Evolutionary conservation across 1,140 invertebrate species (phyloP), one percentile per base, ranked within the genome.

Genomic region (Dendrolimus punctatus): DNA sequence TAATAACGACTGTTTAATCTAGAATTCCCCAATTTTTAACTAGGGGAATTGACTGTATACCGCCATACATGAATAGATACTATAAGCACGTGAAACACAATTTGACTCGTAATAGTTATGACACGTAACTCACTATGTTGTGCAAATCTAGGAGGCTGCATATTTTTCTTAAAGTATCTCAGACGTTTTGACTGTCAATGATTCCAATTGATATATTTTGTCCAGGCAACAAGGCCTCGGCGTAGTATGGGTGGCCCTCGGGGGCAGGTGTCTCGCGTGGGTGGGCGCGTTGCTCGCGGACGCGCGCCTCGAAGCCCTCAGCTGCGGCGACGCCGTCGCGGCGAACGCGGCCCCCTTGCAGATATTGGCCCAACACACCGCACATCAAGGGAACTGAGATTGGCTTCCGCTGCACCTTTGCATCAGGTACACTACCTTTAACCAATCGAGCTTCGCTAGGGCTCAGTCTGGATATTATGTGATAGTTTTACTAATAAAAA

Each of bases 231-330:
- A 88, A 68, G 80, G 82, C n/a, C 66, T 87, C 4, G 75, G 84
- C 49, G 84, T 76, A 8, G 81, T 85, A 38, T 88, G 86, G 86
- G 83, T 88, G 49, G 86, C 86, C n/a, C 66, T 88, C 8, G 86
- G 84, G 50, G 76, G 78, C 5, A 72, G 78, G 3, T 86, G 81
- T 62, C 73, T 87, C 8, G 73, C 77, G 40, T 85, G 83, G 68
- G 85, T 87, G 68, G 84, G 89, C 55, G 88, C 89, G 2, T 66
- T 91, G 8, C 66, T 91, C 2, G 84, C 89, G 48, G 90, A 91
- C 71, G 90, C 90, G 36, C 89, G 90, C 0, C 80, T 90, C 0
- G 90, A 91, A 68, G 87, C 89, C 10, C 73, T 83, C 7, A 72
- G 77, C 45, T 59, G 63, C 42, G 60, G 58, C 45, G 46, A 56